Evolutionary conservation across 2,113 vertebrate species (phyloP), one percentile per base, ranked within the genome.

Genomic region (Ptilonorhynchus violaceus): DNA sequence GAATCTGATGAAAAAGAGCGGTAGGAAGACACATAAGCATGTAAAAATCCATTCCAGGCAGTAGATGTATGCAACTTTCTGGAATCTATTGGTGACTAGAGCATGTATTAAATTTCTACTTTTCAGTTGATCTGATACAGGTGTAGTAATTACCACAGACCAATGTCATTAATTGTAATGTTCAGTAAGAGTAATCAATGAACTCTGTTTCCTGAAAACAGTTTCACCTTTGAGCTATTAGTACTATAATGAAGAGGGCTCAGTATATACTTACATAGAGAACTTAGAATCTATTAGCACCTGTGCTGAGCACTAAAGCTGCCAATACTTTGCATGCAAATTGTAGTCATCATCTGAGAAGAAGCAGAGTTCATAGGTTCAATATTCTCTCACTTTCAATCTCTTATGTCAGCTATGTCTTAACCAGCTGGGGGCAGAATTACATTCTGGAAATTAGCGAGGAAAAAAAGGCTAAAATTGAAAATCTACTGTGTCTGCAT

Each of bases 351-450:
- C 94, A 89, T 88, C 75, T 66, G 58, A 89, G 53, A 41, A 74
- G 55, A 53, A 74, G 67, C 4, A 18, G 91, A 93, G 95, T 96
- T 97, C 94, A 96, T 23, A 76, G 78, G 72, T 89, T 92, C 85
- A 89, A 23, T 81, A 93, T 91, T 96, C 77, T 80, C 93, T 95
- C 62, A 7, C 91, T 96, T 97, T 95, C 92, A 88, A 59, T 91
- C 85, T 97, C 89, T 88, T 91, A 94, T 97, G 98, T 97, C 97
- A 98, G 92, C 85, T 97, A 72, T 94, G 89, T 97, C 98, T 98
- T 98, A 98, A 97, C 99, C 99, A 99, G 99, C 98, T 99, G 99
- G 99, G 99, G 99, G 99, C 99, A 99, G 99, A 98, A 98, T 99
- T 99, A 99, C 99, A 98, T 99, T 99, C 98, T 98, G 98, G 88